Evolutionary conservation across 2,797 vertebrate species (phyloP), one percentile per base, ranked within the genome.

Genomic region (Masticophis lateralis): DNA sequence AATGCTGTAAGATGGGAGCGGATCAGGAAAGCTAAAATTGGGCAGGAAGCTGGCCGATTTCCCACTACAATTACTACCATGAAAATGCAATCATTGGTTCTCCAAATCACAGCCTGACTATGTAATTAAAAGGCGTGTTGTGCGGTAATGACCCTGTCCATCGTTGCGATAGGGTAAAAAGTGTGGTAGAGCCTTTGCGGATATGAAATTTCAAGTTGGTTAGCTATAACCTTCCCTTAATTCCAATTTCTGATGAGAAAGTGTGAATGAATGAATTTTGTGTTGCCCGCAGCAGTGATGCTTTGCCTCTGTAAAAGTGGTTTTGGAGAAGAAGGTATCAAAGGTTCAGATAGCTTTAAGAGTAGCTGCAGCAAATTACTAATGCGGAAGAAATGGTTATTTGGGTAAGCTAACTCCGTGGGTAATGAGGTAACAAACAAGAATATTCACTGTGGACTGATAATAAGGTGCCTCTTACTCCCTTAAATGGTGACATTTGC

Each of bases 371-470:
- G 53, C 12, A 59, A 59, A 25, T 27, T 79, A 43, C 63, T 88
- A 6, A 1, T 1, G 11, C 5, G 20, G 27, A 89, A 13, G 28
- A 18, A 90, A 25, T 91, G 55, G 60, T 87, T 69, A 14, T 61
- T 57, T 87, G 16, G 12, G 20, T 9, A 27, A 2, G 37, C 25
- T 57, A 66, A 57, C 4, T 5, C 32, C 89, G 59, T 22, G n/a
- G 16, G 51, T 56, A n/a, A 66, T 63, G 32, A 7, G 43, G n/a
- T 32, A n/a, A 55, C n/a, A 55, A n/a, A 61, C 27, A 93, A 96
- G 59, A 94, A 91, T 95, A 91, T 60, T 94, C 92, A 90, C 91
- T 91, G 94, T 95, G 92, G 95, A 96, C 91, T 60, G 25, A 60
- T 55, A 37, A 92, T 91, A 95, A 90, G 91, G 88, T 87, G 79